Evolutionary conservation across 2,888 invertebrate species (phyloP).

Genomic region (Scaptomyza caliginosa): DNA sequence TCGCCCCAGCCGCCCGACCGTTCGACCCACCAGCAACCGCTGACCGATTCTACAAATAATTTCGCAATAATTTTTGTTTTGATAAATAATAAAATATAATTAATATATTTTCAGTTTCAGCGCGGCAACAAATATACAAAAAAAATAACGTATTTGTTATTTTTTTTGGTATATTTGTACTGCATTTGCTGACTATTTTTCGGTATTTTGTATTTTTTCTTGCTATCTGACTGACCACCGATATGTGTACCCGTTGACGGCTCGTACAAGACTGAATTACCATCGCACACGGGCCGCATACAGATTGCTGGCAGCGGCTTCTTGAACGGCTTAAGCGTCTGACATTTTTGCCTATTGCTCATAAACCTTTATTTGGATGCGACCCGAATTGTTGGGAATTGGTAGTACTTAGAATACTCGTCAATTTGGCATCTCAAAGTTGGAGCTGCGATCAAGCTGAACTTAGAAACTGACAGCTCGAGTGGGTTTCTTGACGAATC

Average conservation of each 20-base stretch:
- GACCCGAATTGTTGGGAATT: constrained; percentile 6
- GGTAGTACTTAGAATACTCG: constrained; percentile 28
- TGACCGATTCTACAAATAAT: constrained; percentile 55
- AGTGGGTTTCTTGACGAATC: constrained; percentile 89
- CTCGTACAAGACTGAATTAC: constrained; percentile 87
- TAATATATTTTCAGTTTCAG: constrained; percentile 26
- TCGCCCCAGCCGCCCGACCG: constrained; percentile 23
- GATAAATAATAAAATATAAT: constrained; percentile 42
- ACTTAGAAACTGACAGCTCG: constrained; percentile 76
- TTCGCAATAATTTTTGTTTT: constrained; percentile 55
- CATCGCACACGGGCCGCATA: constrained; percentile 86
- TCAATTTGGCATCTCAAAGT: constrained; percentile 53
- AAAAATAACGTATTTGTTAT: constrained; percentile 17
- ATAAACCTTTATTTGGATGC: constrained; percentile 53
- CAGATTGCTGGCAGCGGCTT: constrained; percentile 87
- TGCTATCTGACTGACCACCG: constrained; percentile 74
- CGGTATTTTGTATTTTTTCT: constrained; percentile 43
- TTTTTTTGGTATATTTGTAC: constrained; percentile 48
- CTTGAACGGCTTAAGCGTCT: constrained; percentile 60
- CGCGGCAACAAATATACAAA: constrained; percentile 43
- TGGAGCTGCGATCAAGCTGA: constrained; percentile 76
- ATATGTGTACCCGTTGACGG: constrained; percentile 85
- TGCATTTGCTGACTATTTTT: constrained; percentile 51
- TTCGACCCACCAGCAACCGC: constrained; percentile 35
- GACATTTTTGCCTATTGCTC: constrained; percentile 58